Evolutionary conservation across 1,140 invertebrate genomes (phyloP), one percentile per base, ranked within the genome.

Genomic region (Calliphora vicina): DNA sequence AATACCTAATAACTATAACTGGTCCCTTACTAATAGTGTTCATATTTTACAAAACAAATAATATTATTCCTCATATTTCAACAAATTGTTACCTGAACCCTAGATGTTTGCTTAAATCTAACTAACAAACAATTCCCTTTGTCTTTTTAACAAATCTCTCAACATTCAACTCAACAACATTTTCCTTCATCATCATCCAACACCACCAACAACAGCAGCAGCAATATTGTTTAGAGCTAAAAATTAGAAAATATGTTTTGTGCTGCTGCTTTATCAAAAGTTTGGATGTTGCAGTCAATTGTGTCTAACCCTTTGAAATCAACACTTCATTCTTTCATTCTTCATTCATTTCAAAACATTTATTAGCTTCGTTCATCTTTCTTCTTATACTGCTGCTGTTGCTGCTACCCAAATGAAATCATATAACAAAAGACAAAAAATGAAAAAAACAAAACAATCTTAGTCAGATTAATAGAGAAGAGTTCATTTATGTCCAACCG

Each of bases 291-390:
- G 61, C 12, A 23, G 61, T 67, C 61, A 23, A 67, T 67, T 67
- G 45, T n/a, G 57, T 67, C 20, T 67, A 35, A 23, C 57, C n/a
- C 61, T 67, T 67, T 67, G n/a, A 23, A 67, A 67, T 67, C 61
- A 67, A 67, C 61, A 67, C 61, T 67, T 67, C 12, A 67, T 50
- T 9, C 45, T 35, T 35, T 35, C 35, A 57, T n/a, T 57, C 50
- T 57, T 57, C 50, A 57, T 57, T 57, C 61, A 67, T 10, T 67
- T 67, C 15, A n/a, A 67, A 67, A 67, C 61, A 67, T 67, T 67
- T 67, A 67, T 67, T 67, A 67, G 61, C n/a, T 25, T 0, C 17
- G 17, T 23, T 67, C 9, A 15, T 6, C 15, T 15, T 17, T 57
- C 50, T n/a, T 57, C 17, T 35, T 35, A 10, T n/a, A 35, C 35